These are phyloP conservation scores for Barypeithes pellucidus DNA, from an alignment of 2,888 invertebrate genomes.

Conservation along the genomic window DNA sequence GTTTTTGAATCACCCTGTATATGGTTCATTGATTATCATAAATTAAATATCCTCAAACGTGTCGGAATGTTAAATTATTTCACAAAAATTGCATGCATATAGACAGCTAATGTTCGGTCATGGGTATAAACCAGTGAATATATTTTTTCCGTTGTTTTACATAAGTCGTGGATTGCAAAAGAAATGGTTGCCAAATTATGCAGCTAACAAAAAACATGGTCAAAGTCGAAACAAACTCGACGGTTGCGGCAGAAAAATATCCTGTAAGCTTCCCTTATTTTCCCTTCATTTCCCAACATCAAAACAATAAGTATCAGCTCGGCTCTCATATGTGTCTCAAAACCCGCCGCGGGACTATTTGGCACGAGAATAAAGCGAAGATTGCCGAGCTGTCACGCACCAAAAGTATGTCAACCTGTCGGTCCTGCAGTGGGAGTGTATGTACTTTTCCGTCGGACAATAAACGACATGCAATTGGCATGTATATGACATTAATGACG, in stretches of 20 bases:
- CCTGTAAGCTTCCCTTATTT: background rate
- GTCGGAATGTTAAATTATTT: too few relatives aligned
- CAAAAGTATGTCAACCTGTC: conserved; percentile 65
- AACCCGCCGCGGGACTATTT: conserved; percentile 24
- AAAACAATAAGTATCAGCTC: conserved; percentile 43
- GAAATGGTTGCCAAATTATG: too few relatives aligned
- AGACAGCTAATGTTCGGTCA: too few relatives aligned
- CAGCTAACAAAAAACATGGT: too few relatives aligned
- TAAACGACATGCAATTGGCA: conserved; percentile 5
- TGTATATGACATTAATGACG: background rate
- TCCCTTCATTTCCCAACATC: background rate
- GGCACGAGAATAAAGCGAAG: conserved; percentile 15
- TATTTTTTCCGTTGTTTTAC: too few relatives aligned
- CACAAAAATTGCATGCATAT: too few relatives aligned
- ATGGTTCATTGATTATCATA: too few relatives aligned
- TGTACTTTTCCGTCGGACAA: conserved; percentile 40
- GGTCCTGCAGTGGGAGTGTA: conserved; percentile 64
- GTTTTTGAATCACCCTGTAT: too few relatives aligned
- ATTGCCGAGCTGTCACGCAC: conserved; percentile 46
- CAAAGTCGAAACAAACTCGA: background rate
- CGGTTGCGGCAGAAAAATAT: background rate
- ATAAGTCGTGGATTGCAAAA: too few relatives aligned
- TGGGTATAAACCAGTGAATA: too few relatives aligned
- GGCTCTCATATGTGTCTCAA: conserved; percentile 31
- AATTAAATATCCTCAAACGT: too few relatives aligned